Evolutionary conservation across 2,888 invertebrate genomes (phyloP), one percentile per base, ranked within the genome.

Genomic region (Phaonia tiefii): DNA sequence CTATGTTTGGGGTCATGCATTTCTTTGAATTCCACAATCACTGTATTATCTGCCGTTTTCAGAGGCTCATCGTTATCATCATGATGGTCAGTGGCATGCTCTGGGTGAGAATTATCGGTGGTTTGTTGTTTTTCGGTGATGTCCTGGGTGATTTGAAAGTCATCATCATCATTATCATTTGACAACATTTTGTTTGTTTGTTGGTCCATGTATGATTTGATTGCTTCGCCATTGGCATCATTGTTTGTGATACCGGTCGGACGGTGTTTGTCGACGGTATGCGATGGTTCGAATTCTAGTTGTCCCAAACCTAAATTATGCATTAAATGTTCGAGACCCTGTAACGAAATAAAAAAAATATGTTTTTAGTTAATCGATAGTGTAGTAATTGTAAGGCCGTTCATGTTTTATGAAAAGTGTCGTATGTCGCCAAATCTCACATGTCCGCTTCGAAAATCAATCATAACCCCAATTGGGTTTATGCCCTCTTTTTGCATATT

Each of bases 301-400:
- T 93, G 93, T 0, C 94, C 94, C n/a, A 94, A 90, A 0, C 94
- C 94, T 20, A 94, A 89, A 85, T 92, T 94, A 85, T 92, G 92
- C 89, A 94, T 90, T 60, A 94, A 89, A 85, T 94, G 94, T 88
- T 95, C 94, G 84, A 94, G 93, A 11, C 94, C 94, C 94, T 94
- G 91, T 1, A 79, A 79, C 22, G 26, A 56, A 1, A 22, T 56
- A 56, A 26, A n/a, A 56, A 13, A n/a, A n/a, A n/a, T n/a, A n/a
- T n/a, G n/a, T n/a, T n/a, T n/a, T n/a, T n/a, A n/a, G n/a, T n/a
- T n/a, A n/a, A n/a, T n/a, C n/a, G n/a, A n/a, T n/a, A n/a, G n/a
- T n/a, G n/a, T n/a, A n/a, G n/a, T n/a, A n/a, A n/a, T n/a, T n/a
- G n/a, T n/a, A n/a, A n/a, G n/a, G n/a, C n/a, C n/a, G n/a, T n/a